phyloP scores from a whole-genome alignment of 1,140 invertebrate species.

The Drosophila asahinai region DNA sequence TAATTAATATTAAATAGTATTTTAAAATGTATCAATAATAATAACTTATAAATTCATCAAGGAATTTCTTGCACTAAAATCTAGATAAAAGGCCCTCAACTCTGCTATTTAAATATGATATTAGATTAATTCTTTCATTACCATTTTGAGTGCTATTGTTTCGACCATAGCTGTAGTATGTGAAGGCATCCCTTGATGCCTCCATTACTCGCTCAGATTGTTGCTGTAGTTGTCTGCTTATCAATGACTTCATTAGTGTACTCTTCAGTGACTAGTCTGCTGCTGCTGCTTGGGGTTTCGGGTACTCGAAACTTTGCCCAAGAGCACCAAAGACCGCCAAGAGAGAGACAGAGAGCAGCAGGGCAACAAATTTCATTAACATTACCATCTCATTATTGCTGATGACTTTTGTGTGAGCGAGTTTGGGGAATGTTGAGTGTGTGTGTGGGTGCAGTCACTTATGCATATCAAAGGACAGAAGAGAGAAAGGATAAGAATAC shows the following conservation, averaged over 20 bases:
- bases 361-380: constrained; percentile 77
- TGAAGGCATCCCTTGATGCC: constrained; percentile 18
- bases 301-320: constrained; percentile 47
- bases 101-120: neutral
- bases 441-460: constrained; percentile 14
- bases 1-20: too few species aligned
- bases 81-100: too few species aligned
- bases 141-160: neutral
- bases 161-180: neutral
- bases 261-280: constrained; percentile 51
- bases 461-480: constrained; percentile 15
- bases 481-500: constrained; percentile 2
- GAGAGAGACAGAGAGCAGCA: constrained; percentile 2
- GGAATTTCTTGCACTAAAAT: too few species aligned
- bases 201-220: constrained; percentile 30
- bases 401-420: constrained; percentile 58
- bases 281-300: constrained; percentile 20
- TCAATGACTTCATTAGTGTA: constrained; percentile 81
- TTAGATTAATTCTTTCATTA: neutral
- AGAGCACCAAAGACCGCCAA: constrained; percentile 10
- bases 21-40: too few species aligned
- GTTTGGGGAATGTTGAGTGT: constrained; percentile 1
- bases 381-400: constrained; percentile 80
- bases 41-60: too few species aligned
- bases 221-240: constrained; percentile 59